Conservation (phyloP, 2,797 vertebrate species). For the Pachyuromys duprasi region DNA sequence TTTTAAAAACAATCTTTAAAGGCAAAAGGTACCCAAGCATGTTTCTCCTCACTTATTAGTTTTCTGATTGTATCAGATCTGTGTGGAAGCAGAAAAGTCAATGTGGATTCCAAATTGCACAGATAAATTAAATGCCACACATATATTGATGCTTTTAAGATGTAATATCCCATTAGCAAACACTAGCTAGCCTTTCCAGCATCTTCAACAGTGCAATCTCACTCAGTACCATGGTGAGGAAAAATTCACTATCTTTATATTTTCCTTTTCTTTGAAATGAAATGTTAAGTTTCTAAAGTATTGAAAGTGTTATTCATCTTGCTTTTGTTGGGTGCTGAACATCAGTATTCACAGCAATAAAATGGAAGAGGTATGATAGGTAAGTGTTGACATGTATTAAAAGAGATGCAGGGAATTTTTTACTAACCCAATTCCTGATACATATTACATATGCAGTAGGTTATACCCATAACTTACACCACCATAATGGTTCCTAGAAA, state of each 20-base stretch:
- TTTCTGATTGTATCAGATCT: conserved; percentile 37
- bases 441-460: not conserved
- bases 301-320: conserved; percentile 39
- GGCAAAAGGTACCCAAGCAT: conserved; percentile 14
- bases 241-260: not conserved
- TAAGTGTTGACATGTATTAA: not conserved
- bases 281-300: not conserved
- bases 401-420: not conserved
- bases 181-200: not conserved
- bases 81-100: not conserved
- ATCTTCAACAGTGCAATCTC: not conserved
- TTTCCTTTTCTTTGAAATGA: conserved; percentile 37
- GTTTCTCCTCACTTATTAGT: not conserved
- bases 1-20: conserved; percentile 78
- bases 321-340: not conserved
- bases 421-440: not conserved
- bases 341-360: not conserved
- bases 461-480: not conserved
- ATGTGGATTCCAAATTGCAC: not conserved
- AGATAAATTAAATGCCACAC: not conserved
- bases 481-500: not conserved
- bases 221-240: not conserved
- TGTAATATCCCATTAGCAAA: not conserved
- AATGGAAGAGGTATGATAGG: not conserved
- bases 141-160: not conserved